Percentiles rank a stretch among this genome's conserved stretches.
phyloP scores from a whole-genome alignment of 2,888 invertebrate genomes.

The Muscina levida region DNA sequence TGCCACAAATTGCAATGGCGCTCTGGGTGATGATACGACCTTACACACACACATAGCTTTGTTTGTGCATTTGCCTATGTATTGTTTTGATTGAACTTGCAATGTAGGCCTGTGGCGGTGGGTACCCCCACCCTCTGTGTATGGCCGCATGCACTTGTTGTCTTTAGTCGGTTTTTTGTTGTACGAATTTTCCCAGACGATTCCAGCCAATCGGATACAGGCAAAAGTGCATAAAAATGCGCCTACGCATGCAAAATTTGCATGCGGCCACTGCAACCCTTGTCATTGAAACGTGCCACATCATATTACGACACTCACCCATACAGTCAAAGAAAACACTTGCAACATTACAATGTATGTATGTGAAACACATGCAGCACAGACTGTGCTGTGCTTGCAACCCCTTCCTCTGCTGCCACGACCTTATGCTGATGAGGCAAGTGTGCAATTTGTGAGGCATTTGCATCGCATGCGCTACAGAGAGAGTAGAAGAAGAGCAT shows the following conservation, averaged over 20 bases:
- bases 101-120: not conserved
- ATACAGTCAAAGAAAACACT: not conserved
- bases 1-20: slow-evolving; percentile 27
- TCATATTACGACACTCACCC: not conserved
- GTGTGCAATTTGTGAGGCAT: slow-evolving; percentile 3
- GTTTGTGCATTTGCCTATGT: not conserved
- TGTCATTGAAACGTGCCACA: not conserved
- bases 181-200: slow-evolving; percentile 25
- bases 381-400: not conserved
- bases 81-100: not conserved
- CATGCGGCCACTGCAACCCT: slow-evolving; percentile 45
- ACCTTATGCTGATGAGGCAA: not conserved
- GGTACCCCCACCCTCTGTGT: no score
- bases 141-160: slow-evolving; percentile 6
- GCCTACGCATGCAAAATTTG: slow-evolving; percentile 64
- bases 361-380: not conserved
- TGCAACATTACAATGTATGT: slow-evolving; percentile 20
- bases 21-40: not conserved
- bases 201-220: slow-evolving; percentile 49
- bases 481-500: not conserved
- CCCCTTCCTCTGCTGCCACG: not conserved
- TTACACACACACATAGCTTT: not conserved
- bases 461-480: slow-evolving; percentile 35
- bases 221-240: slow-evolving; percentile 57
- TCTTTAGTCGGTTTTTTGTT: slow-evolving; percentile 24